Evolutionary conservation across 2,797 vertebrate species (phyloP).

Genomic region (Graptemys geographica): DNA sequence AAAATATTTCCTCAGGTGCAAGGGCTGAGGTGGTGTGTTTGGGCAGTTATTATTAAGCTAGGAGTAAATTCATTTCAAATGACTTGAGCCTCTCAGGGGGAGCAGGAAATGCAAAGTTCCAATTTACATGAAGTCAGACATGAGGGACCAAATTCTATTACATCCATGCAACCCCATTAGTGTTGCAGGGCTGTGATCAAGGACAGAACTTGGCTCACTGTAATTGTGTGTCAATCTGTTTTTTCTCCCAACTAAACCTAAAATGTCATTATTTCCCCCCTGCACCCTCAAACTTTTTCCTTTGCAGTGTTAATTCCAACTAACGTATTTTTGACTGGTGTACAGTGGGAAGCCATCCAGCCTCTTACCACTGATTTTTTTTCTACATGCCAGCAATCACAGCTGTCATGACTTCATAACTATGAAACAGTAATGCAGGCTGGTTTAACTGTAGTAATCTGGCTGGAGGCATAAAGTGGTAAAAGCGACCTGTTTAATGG

Average conservation of each 20-base stretch:
- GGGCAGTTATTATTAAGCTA: slow-evolving; percentile 20
- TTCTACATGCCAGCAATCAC: slow-evolving; percentile 58
- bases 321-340: slow-evolving; percentile 63
- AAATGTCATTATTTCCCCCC: not conserved
- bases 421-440: slow-evolving; percentile 71
- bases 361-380: slow-evolving; percentile 64
- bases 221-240: not conserved
- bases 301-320: slow-evolving; percentile 50
- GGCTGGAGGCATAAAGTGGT: slow-evolving; percentile 68
- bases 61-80: slow-evolving; percentile 58
- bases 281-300: slow-evolving; percentile 5
- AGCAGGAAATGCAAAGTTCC: slow-evolving; percentile 41
- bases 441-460: slow-evolving; percentile 71
- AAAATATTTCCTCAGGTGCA: slow-evolving; percentile 74
- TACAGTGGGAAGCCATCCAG: slow-evolving; percentile 63
- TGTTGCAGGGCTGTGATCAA: not conserved
- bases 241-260: rapidly evolving
- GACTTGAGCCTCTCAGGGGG: slow-evolving; percentile 30
- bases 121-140: slow-evolving; percentile 29
- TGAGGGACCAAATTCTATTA: slow-evolving; percentile 2
- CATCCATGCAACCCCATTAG: not conserved
- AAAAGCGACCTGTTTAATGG: slow-evolving; percentile 63
- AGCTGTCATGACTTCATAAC: slow-evolving; percentile 85
- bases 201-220: not conserved
- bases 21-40: not conserved